Base-by-base conservation (phyloP, 2,888 invertebrate genomes). In the Syritta pipiens region DNA sequence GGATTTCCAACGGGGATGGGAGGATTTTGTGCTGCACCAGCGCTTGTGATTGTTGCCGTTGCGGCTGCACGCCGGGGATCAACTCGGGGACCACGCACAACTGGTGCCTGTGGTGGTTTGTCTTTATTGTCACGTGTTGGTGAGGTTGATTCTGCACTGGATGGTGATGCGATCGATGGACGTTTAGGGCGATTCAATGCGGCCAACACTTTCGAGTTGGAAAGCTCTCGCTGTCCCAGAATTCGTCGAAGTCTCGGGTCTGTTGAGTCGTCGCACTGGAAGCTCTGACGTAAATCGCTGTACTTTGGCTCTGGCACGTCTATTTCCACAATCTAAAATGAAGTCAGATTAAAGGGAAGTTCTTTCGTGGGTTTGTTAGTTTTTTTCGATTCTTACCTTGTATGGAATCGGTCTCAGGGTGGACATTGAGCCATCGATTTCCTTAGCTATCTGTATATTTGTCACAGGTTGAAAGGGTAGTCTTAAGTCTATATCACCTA, bases 401-500 rank as follows among this genome's bases (percentile, higher is more conserved):
- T 94, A 96, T 0, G 89, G 83, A 55, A 96, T 93, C 0, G 94
- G 94, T 0, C 93, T 92, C 86, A 96, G 96, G 37, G 94, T 93
- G 55, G 92, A 92, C 42, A 95, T 91, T 30, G 95, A 94, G 5
- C 94, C 96, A 85, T 96, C 95, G 76, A 96, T 96, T 90, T 96
- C 96, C 0, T 93, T 94, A 20, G 96, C 96, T 0, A 96, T 95
- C 9, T 93, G 92, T 86, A 95, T 95, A 83, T 94, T 93, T n/a
- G 94, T 90, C 48, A 94, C 92, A 5, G 94, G 92, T 86, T 95
- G 95, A 85, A 96, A 95, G 0, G 95, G 95, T 83, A 95, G 88
- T 19, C 96, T 91, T 81, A 96, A 90, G 88, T 96, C 96, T 28
- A 94, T 92, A 84, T 96, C 96, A 7, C 91, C 90, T 55, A 44